Evolutionary conservation across 23 tunicate genomes (phyloP).

Genomic region (Botrylloides violaceus): DNA sequence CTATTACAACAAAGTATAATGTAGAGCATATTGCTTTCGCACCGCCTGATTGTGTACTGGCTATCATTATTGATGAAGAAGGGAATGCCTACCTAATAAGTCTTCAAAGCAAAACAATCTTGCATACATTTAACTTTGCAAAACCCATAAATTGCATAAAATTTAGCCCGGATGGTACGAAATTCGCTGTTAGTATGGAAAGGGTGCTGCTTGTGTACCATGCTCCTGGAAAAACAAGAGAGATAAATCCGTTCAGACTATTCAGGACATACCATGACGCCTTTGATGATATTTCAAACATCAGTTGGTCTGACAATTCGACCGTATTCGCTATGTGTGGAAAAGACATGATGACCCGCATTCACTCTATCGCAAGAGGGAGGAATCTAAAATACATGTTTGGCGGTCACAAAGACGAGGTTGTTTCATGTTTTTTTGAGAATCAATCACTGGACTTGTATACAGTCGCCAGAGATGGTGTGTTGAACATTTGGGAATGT

Average conservation of each 20-base stretch:
- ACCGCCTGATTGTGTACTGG: constrained; percentile 45
- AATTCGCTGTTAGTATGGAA: constrained; percentile 64
- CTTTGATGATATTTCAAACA: constrained; percentile 37
- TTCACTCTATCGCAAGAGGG: constrained; percentile 26
- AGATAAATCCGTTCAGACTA: constrained; percentile 51
- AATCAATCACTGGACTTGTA: constrained; percentile 63
- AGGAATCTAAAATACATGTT: constrained; percentile 44
- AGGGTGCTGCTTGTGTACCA: constrained; percentile 39
- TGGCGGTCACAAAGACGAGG: constrained; percentile 80
- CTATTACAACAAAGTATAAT: constrained; percentile 53
- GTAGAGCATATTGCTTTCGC: constrained; percentile 64
- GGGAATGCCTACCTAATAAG: constrained; percentile 59
- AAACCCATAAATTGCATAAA: constrained; percentile 61
- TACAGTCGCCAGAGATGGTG: constrained; percentile 45
- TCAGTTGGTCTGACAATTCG: constrained; percentile 84
- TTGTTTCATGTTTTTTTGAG: constrained; percentile 76
- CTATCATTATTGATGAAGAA: constrained; percentile 68
- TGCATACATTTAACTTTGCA: constrained; percentile 52
- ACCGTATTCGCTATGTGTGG: constrained; percentile 69
- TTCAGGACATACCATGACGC: constrained; percentile 53
- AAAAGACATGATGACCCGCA: constrained; percentile 63
- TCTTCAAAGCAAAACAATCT: constrained; percentile 49
- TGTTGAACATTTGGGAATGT: constrained; percentile 67
- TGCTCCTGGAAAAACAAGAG: constrained; percentile 61
- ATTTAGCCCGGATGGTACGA: constrained; percentile 71